phyloP scores from a whole-genome alignment of 1,140 invertebrate species.

The Platorchestia sp. region DNA sequence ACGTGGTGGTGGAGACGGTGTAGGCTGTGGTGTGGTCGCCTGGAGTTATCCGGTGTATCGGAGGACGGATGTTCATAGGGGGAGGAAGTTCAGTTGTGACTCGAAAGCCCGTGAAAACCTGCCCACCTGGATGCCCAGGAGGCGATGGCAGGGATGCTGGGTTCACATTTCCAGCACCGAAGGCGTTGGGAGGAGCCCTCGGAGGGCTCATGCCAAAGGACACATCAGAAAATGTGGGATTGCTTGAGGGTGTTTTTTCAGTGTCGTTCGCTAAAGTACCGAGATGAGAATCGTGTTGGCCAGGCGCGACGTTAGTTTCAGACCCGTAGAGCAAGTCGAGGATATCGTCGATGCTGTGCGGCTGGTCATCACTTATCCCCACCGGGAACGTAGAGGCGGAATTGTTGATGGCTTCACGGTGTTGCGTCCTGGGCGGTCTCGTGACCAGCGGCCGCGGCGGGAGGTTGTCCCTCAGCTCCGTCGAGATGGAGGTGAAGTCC shows the following conservation, averaged over 20 bases:
- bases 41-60: neutral
- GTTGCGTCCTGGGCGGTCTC: neutral
- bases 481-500: neutral
- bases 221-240: neutral
- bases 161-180: neutral
- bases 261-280: neutral
- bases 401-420: neutral
- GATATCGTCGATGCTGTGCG: conserved; percentile 1
- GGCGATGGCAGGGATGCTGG: neutral
- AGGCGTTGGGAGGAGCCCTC: neutral
- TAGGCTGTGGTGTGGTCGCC: neutral
- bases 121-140: neutral
- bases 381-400: neutral
- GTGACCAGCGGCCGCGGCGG: neutral
- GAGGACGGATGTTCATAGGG: conserved; percentile 36
- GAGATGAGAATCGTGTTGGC: neutral
- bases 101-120: neutral
- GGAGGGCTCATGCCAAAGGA: neutral
- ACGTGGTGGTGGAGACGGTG: conserved; percentile 8
- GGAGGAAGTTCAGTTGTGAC: neutral
- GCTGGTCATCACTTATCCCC: neutral
- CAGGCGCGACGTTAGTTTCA: neutral
- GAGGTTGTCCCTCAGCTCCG: neutral
- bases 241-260: neutral
- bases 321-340: neutral